These are phyloP conservation scores for Myanophis thanlyinensis DNA, from an alignment of 2,113 vertebrate genomes.

Conservation along the genomic window DNA sequence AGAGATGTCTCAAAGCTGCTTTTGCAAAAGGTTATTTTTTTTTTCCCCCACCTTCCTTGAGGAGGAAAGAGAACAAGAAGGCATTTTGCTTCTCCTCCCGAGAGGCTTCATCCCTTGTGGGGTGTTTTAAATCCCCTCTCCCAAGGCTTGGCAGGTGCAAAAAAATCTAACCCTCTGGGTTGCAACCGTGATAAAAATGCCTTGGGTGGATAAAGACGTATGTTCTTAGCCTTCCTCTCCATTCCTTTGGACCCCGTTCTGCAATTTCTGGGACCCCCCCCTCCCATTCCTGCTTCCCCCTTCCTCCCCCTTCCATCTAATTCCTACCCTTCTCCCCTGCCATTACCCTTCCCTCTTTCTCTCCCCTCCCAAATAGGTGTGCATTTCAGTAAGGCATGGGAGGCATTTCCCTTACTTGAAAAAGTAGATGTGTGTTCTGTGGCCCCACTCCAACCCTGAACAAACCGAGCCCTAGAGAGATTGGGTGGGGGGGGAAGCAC, in stretches of 20 bases:
- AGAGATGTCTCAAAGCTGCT: no score
- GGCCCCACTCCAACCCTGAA: not conserved
- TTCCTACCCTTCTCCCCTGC: not conserved
- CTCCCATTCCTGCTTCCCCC: no score
- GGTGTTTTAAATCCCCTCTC: not conserved
- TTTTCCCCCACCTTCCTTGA: no score
- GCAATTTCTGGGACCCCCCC: not conserved
- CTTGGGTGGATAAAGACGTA: not conserved
- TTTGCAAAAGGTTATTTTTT: no score
- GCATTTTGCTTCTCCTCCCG: no score
- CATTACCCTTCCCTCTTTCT: not conserved
- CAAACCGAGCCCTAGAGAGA: not conserved
- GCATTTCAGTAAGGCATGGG: not conserved
- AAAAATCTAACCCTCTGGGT: not conserved
- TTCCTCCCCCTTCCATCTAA: no score
- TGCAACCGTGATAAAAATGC: not conserved
- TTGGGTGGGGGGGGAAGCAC: not conserved
- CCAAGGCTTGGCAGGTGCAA: not conserved
- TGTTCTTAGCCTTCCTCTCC: not conserved
- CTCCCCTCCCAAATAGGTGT: not conserved
- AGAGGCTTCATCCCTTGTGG: no score
- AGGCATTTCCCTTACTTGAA: not conserved
- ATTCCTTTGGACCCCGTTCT: not conserved
- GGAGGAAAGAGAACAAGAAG: no score
- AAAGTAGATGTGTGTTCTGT: not conserved